Evolutionary conservation across 2,888 invertebrate species (phyloP).

Genomic region (Sinhomidia bicolor): DNA sequence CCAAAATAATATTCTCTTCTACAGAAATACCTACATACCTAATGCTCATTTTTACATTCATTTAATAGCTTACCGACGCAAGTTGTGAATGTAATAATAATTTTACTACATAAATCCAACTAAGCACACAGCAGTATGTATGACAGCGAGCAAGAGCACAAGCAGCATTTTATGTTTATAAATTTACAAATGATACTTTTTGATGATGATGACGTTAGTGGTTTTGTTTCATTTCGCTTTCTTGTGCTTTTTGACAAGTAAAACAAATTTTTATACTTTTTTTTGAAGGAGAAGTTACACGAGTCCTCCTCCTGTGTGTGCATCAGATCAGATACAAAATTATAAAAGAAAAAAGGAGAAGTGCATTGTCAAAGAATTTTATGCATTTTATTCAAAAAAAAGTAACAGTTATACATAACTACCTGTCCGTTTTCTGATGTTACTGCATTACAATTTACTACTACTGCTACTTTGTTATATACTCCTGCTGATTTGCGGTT

Average conservation of each 20-base stretch:
- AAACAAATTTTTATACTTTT: not conserved
- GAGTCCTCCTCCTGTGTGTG: no score
- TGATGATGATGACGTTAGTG: constrained; percentile 2
- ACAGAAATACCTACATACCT: no score
- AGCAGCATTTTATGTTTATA: no score
- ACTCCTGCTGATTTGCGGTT: constrained; percentile 10
- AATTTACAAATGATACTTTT: no score
- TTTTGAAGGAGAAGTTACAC: not conserved
- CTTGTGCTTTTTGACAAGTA: not conserved
- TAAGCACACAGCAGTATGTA: no score
- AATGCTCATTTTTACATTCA: no score
- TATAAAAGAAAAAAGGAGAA: not conserved
- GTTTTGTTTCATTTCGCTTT: not conserved
- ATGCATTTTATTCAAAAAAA: not conserved
- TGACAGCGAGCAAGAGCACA: no score
- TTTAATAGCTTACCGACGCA: no score
- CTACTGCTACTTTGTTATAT: not conserved
- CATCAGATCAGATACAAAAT: no score
- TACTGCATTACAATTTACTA: not conserved
- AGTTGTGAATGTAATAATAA: no score
- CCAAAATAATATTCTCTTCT: no score
- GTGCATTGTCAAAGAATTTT: not conserved
- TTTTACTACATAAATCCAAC: no score
- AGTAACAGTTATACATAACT: not conserved
- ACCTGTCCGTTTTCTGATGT: not conserved